Evolutionary conservation across 1,140 invertebrate genomes (phyloP).

Genomic region (Leptonema lineaticorne): DNA sequence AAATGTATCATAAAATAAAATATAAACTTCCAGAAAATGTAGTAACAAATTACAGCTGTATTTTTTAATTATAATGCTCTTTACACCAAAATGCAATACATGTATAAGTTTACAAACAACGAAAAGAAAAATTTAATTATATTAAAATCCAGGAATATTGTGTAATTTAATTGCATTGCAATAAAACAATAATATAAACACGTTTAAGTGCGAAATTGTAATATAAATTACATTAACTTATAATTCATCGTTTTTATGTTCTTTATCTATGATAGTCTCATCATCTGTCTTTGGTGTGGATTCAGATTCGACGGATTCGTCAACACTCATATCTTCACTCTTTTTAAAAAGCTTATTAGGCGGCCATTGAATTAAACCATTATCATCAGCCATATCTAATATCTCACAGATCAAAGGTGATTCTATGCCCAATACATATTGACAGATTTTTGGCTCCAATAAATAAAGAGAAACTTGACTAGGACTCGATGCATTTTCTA

Average conservation of each 20-base stretch:
- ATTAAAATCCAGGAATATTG: too few species aligned
- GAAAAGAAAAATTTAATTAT: too few species aligned
- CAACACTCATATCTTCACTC: not conserved
- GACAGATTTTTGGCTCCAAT: conserved; percentile 86
- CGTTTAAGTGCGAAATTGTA: too few species aligned
- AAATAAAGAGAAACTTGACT: conserved; percentile 85
- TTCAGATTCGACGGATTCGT: conserved; percentile 20
- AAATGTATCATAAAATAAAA: too few species aligned
- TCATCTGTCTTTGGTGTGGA: conserved; percentile 24
- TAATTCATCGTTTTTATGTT: conserved; percentile 16
- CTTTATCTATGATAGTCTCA: conserved; percentile 4
- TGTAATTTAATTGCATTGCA: too few species aligned
- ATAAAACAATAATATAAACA: too few species aligned
- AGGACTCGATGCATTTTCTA: conserved; percentile 64
- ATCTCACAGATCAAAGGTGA: conserved; percentile 87
- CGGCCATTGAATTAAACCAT: conserved; percentile 59
- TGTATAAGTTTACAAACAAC: too few species aligned
- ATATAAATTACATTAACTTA: too few species aligned
- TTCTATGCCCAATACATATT: conserved; percentile 90
- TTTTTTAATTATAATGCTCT: too few species aligned
- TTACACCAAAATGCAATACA: too few species aligned
- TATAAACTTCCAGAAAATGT: too few species aligned
- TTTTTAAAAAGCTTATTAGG: not conserved
- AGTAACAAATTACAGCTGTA: too few species aligned
- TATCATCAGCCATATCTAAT: conserved; percentile 71